These are phyloP conservation scores for Pollimyrus isidori DNA, from an alignment of 2,113 vertebrate species.

Conservation along the genomic window DNA sequence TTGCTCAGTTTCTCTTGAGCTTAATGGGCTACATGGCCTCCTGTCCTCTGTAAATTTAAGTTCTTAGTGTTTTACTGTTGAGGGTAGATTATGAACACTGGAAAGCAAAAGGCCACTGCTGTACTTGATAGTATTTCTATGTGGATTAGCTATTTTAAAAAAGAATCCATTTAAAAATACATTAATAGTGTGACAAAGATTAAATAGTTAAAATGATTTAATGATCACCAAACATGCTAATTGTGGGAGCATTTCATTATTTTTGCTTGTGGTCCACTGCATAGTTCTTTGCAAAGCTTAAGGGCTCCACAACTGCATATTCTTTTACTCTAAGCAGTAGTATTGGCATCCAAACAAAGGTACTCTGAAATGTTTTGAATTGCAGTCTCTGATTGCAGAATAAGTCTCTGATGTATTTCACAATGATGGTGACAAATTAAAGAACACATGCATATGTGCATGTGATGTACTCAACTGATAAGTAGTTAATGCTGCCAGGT, in stretches of 20 bases:
- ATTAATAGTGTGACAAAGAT: not conserved
- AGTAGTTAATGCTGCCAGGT: not conserved
- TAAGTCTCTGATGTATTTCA: too few relatives aligned
- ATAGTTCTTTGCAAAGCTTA: not conserved
- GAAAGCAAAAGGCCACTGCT: not conserved
- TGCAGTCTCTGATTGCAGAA: not conserved
- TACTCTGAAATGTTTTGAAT: not conserved
- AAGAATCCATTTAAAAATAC: not conserved
- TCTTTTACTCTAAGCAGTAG: not conserved
- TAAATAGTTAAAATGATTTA: not conserved
- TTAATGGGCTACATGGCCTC: too few relatives aligned
- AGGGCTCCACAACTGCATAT: not conserved
- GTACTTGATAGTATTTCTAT: not conserved
- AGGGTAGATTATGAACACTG: not conserved
- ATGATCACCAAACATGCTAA: not conserved
- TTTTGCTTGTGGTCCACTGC: not conserved
- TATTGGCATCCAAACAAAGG: not conserved
- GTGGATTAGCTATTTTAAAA: too few relatives aligned
- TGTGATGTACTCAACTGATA: not conserved
- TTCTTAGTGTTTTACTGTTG: not conserved
- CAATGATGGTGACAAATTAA: not conserved
- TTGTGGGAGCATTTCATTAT: not conserved
- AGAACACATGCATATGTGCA: not conserved
- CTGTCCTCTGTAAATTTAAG: too few relatives aligned
- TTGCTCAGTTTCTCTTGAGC: not conserved